Conservation (phyloP, 1,140 invertebrate species). For the Zaprionus ornatus region DNA sequence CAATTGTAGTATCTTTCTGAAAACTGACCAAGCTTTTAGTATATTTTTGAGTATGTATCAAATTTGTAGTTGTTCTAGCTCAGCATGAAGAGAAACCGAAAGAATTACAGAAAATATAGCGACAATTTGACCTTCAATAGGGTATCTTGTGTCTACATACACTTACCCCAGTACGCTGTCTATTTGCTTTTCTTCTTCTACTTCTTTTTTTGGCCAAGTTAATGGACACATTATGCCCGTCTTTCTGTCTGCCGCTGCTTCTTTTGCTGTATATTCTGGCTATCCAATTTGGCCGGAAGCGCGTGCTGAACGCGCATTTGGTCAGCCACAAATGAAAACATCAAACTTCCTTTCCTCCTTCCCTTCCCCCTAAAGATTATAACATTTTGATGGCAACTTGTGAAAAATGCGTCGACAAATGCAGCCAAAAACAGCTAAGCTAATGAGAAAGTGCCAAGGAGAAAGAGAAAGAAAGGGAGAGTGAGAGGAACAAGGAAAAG, state of each 20-base stretch:
- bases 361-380: background rate
- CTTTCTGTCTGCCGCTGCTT: slow-evolving; percentile 2
- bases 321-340: slow-evolving; percentile 66
- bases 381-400: background rate
- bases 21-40: background rate
- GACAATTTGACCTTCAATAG: background rate
- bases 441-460: background rate
- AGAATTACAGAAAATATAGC: background rate
- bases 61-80: too few species aligned
- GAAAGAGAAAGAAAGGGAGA: too few species aligned
- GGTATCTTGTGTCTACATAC: background rate
- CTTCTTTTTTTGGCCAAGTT: slow-evolving; percentile 29
- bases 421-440: slow-evolving; percentile 16
- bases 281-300: slow-evolving; percentile 49
- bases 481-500: background rate
- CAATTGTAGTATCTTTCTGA: background rate
- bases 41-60: background rate
- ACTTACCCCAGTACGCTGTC: too few species aligned
- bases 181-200: slow-evolving; percentile 9
- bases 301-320: slow-evolving; percentile 68
- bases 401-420: slow-evolving; percentile 45
- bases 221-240: slow-evolving; percentile 60
- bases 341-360: slow-evolving; percentile 8
- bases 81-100: too few species aligned
- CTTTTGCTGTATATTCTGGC: slow-evolving; percentile 4